These are phyloP conservation scores for Anguilla marmorata DNA, from an alignment of 2,797 vertebrate species.

Conservation along the genomic window DNA sequence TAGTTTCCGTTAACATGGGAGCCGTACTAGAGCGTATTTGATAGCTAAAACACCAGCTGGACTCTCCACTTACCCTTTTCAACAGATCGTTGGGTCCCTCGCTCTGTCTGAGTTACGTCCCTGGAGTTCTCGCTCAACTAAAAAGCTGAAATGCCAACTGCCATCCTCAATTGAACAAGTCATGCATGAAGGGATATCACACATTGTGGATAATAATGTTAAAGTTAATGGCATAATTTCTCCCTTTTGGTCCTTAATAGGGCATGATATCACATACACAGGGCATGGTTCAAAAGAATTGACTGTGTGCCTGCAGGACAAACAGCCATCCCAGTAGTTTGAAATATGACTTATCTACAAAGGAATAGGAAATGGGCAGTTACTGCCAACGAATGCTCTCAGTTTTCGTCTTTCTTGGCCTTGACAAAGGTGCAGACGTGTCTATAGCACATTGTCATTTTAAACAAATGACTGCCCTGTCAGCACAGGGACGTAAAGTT, in stretches of 20 bases:
- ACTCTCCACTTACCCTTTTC: conserved; percentile 16
- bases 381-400: not conserved
- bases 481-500: too few species aligned
- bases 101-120: not conserved
- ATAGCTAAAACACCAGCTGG: not conserved
- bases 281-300: not conserved
- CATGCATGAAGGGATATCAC: not conserved
- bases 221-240: not conserved
- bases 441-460: not conserved
- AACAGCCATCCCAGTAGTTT: not conserved
- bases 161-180: not conserved
- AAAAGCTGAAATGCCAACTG: conserved; percentile 3
- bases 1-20: conserved; percentile 12
- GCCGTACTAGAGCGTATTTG: not conserved
- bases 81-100: not conserved
- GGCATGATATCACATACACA: not conserved
- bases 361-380: not conserved
- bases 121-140: not conserved
- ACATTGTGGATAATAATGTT: conserved; percentile 9
- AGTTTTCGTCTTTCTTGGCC: not conserved
- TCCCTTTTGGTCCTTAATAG: not conserved
- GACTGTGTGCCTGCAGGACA: not conserved
- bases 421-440: not conserved
- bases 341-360: not conserved
- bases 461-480: not conserved